Base-by-base conservation (phyloP, 2,797 vertebrate species). In the Hylomyscus alleni region DNA sequence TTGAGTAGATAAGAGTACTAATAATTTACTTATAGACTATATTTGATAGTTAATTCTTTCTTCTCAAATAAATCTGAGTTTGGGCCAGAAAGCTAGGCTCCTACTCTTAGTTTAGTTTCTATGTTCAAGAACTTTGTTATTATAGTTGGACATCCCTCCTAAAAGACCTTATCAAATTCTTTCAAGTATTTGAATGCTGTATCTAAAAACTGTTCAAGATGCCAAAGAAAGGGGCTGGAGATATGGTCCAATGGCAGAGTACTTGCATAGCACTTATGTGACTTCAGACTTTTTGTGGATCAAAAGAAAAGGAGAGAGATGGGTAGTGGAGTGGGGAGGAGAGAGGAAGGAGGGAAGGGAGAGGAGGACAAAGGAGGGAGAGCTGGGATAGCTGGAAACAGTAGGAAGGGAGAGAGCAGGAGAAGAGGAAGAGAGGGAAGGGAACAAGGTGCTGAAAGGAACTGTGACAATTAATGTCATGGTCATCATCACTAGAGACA, bases 11-110 rank as follows among this genome's bases (percentile, higher is more conserved):
- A 56, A 56, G 20, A 86, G 29, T 20, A 83, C 34, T 62, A 96
- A 47, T 72, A 60, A 78, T 87, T 37, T 89, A 12, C 75, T 37
- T 81, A 6, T 52, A 78, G 37, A 50, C 86, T 78, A 90, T 31
- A 47, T 8, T 85, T n/a, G 12, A 50, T 65, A 47, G 44, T 17
- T 11, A 73, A 77, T 88, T 82, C 58, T 37, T 85, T 96, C 76
- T 89, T 93, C 67, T 95, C 69, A 86, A 72, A 78, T 67, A 89
- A 89, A 91, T 91, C 26, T 94, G 54, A 86, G 17, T 81, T 80
- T 31, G 89, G 34, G 20, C 6, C 76, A 95, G 24, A 89, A 77
- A 85, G 50, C 14, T 62, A n/a, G 73, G 47, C 72, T 93, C 37
- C 90, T 82, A 67, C 24, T 76, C 37, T 89, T 15, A 93, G 37